Conservation (phyloP, 2,113 vertebrate genomes). For the Plecotus auritus region DNA sequence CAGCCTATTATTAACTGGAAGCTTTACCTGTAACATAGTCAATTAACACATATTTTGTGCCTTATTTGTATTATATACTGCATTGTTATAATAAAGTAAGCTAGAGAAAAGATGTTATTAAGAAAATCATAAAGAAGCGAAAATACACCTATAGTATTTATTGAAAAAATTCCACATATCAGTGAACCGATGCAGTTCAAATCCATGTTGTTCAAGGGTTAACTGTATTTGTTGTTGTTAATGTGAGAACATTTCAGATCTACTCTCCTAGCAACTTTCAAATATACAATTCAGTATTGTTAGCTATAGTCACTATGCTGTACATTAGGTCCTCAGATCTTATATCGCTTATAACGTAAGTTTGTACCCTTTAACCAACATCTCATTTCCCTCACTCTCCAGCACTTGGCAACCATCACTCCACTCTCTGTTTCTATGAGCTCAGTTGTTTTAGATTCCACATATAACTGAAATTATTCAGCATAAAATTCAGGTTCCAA, state of each 20-base stretch:
- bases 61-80: background rate
- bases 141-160: background rate
- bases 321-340: background rate
- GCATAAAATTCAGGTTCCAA: background rate
- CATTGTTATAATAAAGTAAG: background rate
- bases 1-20: background rate
- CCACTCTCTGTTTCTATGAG: background rate
- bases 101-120: background rate
- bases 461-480: background rate
- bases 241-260: background rate
- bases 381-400: background rate
- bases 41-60: background rate
- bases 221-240: background rate
- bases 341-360: background rate
- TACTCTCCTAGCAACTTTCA: background rate
- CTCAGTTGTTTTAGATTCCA: background rate
- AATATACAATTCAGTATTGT: background rate
- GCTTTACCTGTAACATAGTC: background rate
- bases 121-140: background rate
- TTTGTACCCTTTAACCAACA: background rate
- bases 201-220: background rate
- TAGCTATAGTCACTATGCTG: background rate
- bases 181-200: background rate
- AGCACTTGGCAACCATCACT: background rate
- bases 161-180: background rate